Conservation (phyloP, 92 coral and sea anemone species). For the Chrysogorgia sp. region DNA sequence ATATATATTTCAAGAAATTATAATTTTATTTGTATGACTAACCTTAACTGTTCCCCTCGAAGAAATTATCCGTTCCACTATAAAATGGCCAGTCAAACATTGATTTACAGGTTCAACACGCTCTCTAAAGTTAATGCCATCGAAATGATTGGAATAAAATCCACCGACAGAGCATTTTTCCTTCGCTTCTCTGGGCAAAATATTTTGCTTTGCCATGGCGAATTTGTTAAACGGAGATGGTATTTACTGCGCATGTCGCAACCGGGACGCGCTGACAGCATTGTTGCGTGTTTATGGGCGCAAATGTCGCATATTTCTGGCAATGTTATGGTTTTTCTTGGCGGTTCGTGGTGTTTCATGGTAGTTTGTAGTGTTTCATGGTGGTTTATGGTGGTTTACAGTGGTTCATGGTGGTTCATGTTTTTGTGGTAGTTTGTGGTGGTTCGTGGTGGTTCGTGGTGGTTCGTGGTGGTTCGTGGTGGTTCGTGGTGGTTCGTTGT, state of each 20-base stretch:
- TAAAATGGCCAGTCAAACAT: conserved; percentile 20
- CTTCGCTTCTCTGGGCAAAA: conserved; percentile 7
- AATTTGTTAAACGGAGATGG: not conserved
- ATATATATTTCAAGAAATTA: conserved; percentile 7
- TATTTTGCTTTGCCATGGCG: conserved; percentile 4
- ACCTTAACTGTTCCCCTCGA: conserved; percentile 28
- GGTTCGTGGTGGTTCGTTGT: no score
- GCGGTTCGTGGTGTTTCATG: no score
- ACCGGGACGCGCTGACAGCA: conserved; percentile 17
- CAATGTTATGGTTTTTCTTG: no score
- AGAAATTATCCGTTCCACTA: conserved; percentile 30
- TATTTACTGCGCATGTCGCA: conserved; percentile 15
- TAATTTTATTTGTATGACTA: not conserved
- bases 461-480: no score
- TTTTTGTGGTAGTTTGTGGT: no score
- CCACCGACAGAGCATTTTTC: conserved; percentile 15
- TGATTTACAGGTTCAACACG: not conserved
- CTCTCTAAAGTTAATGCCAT: conserved; percentile 3
- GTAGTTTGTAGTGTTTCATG: no score
- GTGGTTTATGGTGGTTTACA: no score
- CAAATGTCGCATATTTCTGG: conserved; percentile 36
- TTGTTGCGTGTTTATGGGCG: conserved; percentile 2
- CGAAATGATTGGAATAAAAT: conserved; percentile 18
- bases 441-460: no score
- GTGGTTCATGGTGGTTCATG: no score